phyloP scores from a whole-genome alignment of 2,113 vertebrate species.

The Jaculus jaculus region DNA sequence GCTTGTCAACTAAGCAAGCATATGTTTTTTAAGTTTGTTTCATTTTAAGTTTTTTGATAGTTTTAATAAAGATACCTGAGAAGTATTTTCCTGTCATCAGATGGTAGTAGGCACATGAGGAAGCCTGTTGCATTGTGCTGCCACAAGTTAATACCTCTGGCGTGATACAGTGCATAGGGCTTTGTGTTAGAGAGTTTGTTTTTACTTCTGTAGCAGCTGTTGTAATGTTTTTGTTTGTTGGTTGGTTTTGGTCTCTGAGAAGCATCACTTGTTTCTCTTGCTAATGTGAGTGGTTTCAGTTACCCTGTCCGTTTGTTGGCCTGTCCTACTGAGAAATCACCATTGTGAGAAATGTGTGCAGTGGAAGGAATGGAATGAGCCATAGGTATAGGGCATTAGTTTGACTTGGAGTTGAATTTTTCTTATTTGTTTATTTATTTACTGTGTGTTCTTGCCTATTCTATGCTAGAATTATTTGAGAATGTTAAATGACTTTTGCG shows the following conservation, averaged over 20 bases:
- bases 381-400: not conserved
- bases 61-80: not conserved
- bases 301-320: not conserved
- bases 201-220: constrained; percentile 2
- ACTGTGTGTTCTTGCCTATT: not conserved
- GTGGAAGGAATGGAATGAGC: not conserved
- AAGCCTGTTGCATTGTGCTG: not conserved
- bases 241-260: not conserved
- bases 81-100: not conserved
- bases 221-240: not conserved
- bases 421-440: not conserved
- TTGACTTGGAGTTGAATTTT: not conserved
- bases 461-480: not conserved
- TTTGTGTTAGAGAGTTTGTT: constrained; percentile 20
- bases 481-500: not conserved
- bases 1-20: not conserved
- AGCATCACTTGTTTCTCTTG: not conserved
- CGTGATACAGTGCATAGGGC: not conserved
- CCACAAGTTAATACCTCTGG: not conserved
- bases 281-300: not conserved
- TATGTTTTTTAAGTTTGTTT: constrained; percentile 15
- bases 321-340: not conserved
- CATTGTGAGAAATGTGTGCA: constrained; percentile 4
- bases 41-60: not conserved
- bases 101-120: not conserved